Evolutionary conservation across 1,140 invertebrate genomes (phyloP).

Genomic region (Drosophila tani): DNA sequence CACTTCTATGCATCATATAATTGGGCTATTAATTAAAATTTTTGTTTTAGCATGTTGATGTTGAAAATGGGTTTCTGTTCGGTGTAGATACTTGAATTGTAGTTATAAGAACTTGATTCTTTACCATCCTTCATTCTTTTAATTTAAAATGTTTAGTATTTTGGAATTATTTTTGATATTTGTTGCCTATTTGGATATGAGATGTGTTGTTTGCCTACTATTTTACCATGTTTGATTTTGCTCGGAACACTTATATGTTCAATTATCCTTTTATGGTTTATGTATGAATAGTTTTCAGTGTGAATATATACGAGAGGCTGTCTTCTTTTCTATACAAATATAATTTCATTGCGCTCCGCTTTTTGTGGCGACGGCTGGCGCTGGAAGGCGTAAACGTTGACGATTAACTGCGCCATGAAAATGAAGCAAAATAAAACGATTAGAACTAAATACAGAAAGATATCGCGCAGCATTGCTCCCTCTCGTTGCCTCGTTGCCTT

Average conservation of each 20-base stretch:
- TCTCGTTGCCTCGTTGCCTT: not conserved
- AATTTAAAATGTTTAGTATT: not conserved
- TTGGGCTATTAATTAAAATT: not conserved
- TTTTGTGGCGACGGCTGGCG: slow-evolving; percentile 74
- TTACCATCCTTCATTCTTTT: not conserved
- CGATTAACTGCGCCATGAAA: slow-evolving; percentile 85
- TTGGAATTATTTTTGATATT: not conserved
- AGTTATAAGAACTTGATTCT: not conserved
- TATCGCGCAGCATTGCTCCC: slow-evolving; percentile 80
- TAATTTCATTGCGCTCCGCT: slow-evolving; percentile 80
- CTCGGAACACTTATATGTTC: not conserved
- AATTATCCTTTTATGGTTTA: no score
- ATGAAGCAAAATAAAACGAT: slow-evolving; percentile 85
- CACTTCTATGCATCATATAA: not conserved
- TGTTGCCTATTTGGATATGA: not conserved
- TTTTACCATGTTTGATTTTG: not conserved
- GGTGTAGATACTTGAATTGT: not conserved
- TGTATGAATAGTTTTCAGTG: not conserved
- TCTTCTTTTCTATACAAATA: slow-evolving; percentile 72
- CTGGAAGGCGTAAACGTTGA: slow-evolving; percentile 84
- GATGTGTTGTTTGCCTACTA: not conserved
- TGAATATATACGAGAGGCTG: not conserved
- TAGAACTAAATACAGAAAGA: slow-evolving; percentile 83
- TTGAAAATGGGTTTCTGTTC: not conserved
- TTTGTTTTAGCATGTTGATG: not conserved